Base-by-base conservation (phyloP, 2,797 vertebrate genomes). In the Peromyscus eremicus region DNA sequence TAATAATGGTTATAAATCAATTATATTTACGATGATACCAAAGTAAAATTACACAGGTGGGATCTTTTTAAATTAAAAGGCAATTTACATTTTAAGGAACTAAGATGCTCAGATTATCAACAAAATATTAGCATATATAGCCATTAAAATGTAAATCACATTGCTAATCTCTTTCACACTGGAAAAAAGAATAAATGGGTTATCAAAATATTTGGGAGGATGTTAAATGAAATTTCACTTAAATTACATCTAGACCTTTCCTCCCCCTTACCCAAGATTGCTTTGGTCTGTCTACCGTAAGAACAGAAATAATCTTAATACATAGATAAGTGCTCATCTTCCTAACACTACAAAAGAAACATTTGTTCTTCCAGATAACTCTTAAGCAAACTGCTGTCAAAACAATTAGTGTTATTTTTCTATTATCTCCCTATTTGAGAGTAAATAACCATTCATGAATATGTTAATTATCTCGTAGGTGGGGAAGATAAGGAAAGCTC, bases 351-450 rank as follows among this genome's bases (percentile, higher is more conserved):
- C 98, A 98, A 98, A 98, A 98, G 98, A 96, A 98, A 98, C 98
- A 98, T 98, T 99, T 98, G 98, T 98, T 98, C 98, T 98, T 91
- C 95, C 94, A 98, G 98, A 98, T 98, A 99, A 98, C 97, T 98
- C 98, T 98, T 98, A 97, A 98, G 97, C 97, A 98, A 98, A 98
- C 98, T 98, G 98, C 98, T 98, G 97, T 98, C 98, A 99, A 99
- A 99, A 99, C 99, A 99, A 98, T 98, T 98, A 98, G 98, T 99
- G 99, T 99, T 99, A 99, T 99, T 99, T 99, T 99, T 98, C 98
- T 98, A 98, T 99, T 99, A 99, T 98, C 98, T 93, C 98, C 85
- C 94, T 98, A 98, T 98, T 99, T 97, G 97, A 98, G 98, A 98
- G 98, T 98, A 99, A 99, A 99, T 98, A 99, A 97, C 97, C 95